Percentiles rank a stretch among this genome's conserved stretches.
Evolutionary conservation across 2,888 invertebrate genomes (phyloP).

Genomic region (Heliconius ismenius): DNA sequence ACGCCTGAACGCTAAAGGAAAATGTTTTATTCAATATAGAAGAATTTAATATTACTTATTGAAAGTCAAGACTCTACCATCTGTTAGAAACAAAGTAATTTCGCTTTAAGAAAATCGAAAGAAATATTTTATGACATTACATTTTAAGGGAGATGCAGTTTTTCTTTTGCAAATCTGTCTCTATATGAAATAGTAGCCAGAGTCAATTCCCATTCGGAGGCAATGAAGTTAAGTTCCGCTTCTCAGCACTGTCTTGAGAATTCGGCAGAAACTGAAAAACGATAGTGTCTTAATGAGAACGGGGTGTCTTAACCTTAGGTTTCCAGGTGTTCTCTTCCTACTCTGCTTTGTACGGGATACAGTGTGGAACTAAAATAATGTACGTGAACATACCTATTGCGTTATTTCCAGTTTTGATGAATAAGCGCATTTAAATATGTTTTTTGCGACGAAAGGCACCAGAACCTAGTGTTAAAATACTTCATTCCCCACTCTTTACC

Average conservation of each 20-base stretch:
- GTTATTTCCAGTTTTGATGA: too few relatives aligned
- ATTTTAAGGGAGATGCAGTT: too few relatives aligned
- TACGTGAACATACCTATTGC: too few relatives aligned
- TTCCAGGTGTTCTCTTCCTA: background rate
- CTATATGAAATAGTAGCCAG: too few relatives aligned
- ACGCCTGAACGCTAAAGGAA: background rate
- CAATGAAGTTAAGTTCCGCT: too few relatives aligned
- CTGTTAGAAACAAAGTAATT: background rate
- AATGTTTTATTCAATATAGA: constrained; percentile 13
- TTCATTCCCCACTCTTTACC: too few relatives aligned
- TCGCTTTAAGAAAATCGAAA: background rate
- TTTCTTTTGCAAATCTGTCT: too few relatives aligned
- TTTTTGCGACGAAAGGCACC: too few relatives aligned
- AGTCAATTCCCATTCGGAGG: too few relatives aligned
- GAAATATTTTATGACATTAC: background rate
- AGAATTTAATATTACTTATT: constrained; percentile 2
- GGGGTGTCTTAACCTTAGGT: background rate
- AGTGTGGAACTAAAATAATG: too few relatives aligned
- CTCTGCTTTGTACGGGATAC: background rate
- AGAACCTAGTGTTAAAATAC: too few relatives aligned
- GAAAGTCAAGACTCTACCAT: background rate
- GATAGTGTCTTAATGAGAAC: background rate
- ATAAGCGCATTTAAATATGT: too few relatives aligned
- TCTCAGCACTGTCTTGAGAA: background rate
- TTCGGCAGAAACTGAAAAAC: background rate